phyloP scores from a whole-genome alignment of 2,888 invertebrate genomes.

The Bibio marci region DNA sequence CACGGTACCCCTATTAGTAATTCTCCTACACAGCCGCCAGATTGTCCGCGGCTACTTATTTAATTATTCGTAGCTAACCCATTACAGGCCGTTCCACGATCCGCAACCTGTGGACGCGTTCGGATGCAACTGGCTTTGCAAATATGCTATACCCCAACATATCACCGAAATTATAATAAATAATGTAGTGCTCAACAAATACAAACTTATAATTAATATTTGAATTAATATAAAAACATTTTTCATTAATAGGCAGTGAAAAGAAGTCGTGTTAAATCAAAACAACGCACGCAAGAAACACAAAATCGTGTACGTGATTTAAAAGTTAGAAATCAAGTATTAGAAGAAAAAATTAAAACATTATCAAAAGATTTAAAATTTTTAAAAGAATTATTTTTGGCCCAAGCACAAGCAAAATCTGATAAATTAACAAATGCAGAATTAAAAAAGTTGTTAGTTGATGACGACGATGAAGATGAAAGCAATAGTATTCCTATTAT shows the following conservation, averaged over 20 bases:
- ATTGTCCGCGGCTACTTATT: no score
- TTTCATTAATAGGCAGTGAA: constrained; percentile 51
- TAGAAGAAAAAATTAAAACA: constrained; percentile 65
- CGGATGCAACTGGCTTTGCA: no score
- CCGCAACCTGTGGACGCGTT: no score
- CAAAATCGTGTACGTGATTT: constrained; percentile 54
- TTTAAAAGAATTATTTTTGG: constrained; percentile 62
- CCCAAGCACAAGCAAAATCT: constrained; percentile 50
- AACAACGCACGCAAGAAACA: constrained; percentile 60
- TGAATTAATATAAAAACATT: constrained; percentile 2
- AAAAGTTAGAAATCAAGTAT: constrained; percentile 58
- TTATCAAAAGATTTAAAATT: constrained; percentile 66
- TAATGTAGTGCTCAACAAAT: no score
- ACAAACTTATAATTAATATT: no score
- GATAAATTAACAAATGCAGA: constrained; percentile 39
- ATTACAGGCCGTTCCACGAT: no score
- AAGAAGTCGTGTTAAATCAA: constrained; percentile 61
- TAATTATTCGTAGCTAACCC: background rate
- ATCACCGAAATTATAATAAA: no score
- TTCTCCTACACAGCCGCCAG: no score
- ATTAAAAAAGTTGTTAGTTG: constrained; percentile 37
- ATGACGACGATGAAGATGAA: constrained; percentile 29
- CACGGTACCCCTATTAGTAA: no score
- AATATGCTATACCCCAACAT: no score
- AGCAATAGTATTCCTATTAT: no score